Evolutionary conservation across 2,797 vertebrate genomes (phyloP).

Genomic region (Neopelma chrysocephalum): DNA sequence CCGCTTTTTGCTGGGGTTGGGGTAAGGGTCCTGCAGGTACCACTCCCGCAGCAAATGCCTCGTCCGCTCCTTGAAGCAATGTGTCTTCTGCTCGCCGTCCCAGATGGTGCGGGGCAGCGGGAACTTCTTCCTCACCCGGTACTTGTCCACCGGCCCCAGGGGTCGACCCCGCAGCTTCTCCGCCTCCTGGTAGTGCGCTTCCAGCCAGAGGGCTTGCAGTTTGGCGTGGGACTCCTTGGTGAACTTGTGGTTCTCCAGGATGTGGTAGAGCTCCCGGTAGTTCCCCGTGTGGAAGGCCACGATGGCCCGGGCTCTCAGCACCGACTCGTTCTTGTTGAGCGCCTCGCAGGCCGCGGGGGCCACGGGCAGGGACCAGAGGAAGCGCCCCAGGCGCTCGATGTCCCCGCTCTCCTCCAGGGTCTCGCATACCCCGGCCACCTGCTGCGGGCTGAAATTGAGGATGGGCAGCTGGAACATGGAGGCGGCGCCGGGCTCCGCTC

Average conservation of each 20-base stretch:
- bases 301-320: constrained; percentile 92
- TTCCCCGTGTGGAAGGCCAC: constrained; percentile 97
- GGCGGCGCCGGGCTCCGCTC: constrained; percentile 73
- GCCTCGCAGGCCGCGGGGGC: constrained; percentile 97
- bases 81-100: constrained; percentile 99
- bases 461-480: constrained; percentile 99
- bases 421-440: constrained; percentile 99
- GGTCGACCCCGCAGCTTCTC: constrained; percentile 97
- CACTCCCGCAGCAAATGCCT: constrained; percentile 96
- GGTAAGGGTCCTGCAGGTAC: constrained; percentile 99
- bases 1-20: constrained; percentile 97
- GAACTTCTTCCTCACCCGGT: constrained; percentile 99
- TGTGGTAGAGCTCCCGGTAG: constrained; percentile 98
- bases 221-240: constrained; percentile 98
- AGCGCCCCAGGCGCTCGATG: constrained; percentile 96
- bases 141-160: constrained; percentile 98
- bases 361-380: constrained; percentile 98
- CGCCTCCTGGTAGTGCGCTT: constrained; percentile 97
- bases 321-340: constrained; percentile 97
- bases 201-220: constrained; percentile 97
- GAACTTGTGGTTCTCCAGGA: constrained; percentile 99
- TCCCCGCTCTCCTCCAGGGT: constrained; percentile 99
- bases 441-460: constrained; percentile 99
- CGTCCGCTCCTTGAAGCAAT: constrained; percentile 99
- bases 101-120: constrained; percentile 97